Base-by-base conservation (phyloP, 2,797 vertebrate genomes). In the Pipistrellus pipistrellus region DNA sequence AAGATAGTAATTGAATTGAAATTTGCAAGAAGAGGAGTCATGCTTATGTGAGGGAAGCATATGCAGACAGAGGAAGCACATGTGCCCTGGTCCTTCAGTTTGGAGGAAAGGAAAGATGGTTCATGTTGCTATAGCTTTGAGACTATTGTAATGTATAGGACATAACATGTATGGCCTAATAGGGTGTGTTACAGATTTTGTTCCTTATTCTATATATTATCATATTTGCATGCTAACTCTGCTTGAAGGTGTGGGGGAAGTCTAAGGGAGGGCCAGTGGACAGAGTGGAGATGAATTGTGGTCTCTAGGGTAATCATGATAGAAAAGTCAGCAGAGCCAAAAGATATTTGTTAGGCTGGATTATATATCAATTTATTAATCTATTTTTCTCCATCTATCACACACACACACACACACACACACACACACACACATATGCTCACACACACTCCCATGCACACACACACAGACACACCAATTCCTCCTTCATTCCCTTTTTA, bases 131-230 rank as follows among this genome's bases (percentile, higher is more conserved):
- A 2, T 20, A 83, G 35, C 3, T 1, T 20, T 25, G 44, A 77
- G 4, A 25, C 1, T 21, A 64, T 2, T 27, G 32, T n/a, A 69
- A 7, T 46, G 5, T 48, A 7, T 76, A 25, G 35, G 32, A 15
- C 2, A 15, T 15, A 77, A n/a, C 8, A 27, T 2, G 2, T 32
- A 57, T 3, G 2, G 11, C 9, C 1, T 72, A 71, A 0, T 0
- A 0, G 30, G 4, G 30, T 88, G 3, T 62, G 14, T 55, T 62
- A 35, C 1, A 68, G 53, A 3, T 51, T 35, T 59, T 41, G 6
- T 35, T 44, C 4, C 27, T 53, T 82, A 13, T 44, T 10, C 11
- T 57, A 23, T 32, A 13, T 11, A 30, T 0, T 11, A 13, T n/a
- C 25, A 20, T 6, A 75, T 81, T 93, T 35, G 1, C 25, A n/a